Evolutionary conservation across 2,797 vertebrate genomes (phyloP).

Genomic region (Zonotrichia albicollis): DNA sequence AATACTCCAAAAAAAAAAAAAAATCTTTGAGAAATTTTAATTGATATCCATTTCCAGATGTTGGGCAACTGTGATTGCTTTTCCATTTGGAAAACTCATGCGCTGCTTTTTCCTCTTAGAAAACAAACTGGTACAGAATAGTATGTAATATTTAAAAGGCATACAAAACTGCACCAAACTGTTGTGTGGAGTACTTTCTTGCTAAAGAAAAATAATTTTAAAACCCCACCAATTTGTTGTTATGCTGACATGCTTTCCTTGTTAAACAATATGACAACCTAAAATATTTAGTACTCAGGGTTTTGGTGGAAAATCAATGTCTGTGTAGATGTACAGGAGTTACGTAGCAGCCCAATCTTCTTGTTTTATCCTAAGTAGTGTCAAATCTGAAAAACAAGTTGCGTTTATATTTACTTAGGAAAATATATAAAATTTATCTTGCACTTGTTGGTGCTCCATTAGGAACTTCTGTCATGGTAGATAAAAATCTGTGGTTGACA

Average conservation of each 20-base stretch:
- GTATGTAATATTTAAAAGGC: background rate
- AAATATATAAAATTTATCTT: background rate
- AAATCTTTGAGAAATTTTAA: background rate
- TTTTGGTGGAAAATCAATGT: background rate
- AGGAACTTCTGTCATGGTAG: background rate
- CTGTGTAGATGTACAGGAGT: background rate
- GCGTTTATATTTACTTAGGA: background rate
- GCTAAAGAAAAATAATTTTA: background rate
- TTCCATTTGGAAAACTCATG: conserved; percentile 14
- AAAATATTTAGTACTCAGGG: background rate
- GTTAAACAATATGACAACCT: background rate
- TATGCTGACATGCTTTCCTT: background rate
- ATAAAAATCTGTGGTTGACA: background rate
- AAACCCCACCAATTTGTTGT: background rate
- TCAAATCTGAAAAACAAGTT: background rate
- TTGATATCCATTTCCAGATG: conserved; percentile 60
- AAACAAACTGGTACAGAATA: background rate
- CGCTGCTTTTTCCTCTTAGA: background rate
- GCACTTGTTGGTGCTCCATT: background rate
- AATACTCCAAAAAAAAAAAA: background rate
- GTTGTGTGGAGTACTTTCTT: background rate
- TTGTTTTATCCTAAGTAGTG: background rate
- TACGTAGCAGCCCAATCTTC: no score
- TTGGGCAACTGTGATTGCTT: conserved; percentile 48
- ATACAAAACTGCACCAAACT: background rate